Evolutionary conservation across 2,797 vertebrate species (phyloP), one percentile per base, ranked within the genome.

Genomic region (Phataginus tetradactyla): DNA sequence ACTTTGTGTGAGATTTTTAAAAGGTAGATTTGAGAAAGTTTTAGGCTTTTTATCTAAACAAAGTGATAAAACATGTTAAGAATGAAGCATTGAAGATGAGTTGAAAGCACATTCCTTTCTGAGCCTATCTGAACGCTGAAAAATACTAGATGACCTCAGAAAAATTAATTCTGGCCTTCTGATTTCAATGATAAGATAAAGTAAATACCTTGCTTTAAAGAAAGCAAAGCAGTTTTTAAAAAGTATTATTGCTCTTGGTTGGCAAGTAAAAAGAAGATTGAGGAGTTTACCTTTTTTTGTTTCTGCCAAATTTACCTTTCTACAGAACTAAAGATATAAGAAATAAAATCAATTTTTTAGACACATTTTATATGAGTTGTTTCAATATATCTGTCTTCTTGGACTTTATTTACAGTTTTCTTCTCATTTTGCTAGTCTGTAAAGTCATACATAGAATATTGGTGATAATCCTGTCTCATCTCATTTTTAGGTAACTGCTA

Each of bases 401-500:
- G 32, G 21, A 72, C 42, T 39, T 96, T 89, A 42, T 71, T 93
- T 86, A 59, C n/a, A 95, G 13, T 91, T 96, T 93, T 51, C 42
- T 45, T 95, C 42, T 96, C 75, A 37, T 96, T 7, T 90, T 97
- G 69, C 91, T 96, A 92, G 39, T 92, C 68, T 86, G 4, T 81
- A 83, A 79, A 95, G 88, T 90, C 79, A 68, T 74, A 93, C 79
- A 68, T 69, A 93, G 79, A 96, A 93, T 92, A 84, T 89, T 95
- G 49, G 75, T 97, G 87, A 96, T 96, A 97, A 96, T 83, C 61
- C 66, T 95, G 13, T 95, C 45, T 96, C 86, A 91, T 95, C 93
- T 96, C 84, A 88, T 93, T 96, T 87, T 96, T 96, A 95, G 87
- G 87, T 96, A 96, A 96, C 96, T 93, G 86, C 96, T 96, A 81